Base-by-base conservation (phyloP, 2,797 vertebrate species). In the Lemur catta region DNA sequence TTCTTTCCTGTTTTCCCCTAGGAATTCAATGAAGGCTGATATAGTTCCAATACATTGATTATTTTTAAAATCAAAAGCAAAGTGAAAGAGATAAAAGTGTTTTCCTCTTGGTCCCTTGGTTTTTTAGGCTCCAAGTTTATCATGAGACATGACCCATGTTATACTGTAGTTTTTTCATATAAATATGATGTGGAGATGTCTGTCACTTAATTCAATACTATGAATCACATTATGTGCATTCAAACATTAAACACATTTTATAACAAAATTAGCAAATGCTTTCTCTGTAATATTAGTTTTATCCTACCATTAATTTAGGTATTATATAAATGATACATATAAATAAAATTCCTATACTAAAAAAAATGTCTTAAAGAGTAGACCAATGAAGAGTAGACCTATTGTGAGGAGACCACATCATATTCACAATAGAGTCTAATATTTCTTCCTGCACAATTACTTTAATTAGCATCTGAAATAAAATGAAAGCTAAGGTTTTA, bases 251-350 rank as follows among this genome's bases (percentile, higher is more conserved):
- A 35, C 17, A 55, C 10, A 38, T 61, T 85, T 85, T 69, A 43
- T 80, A 81, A 50, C 35, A 89, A 91, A 96, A 93, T 89, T 69
- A 78, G 22, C 67, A 78, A 93, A 69, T 82, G n/a, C 10, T 72
- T 74, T 92, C 9, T 84, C 18, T 80, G 96, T 7, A 69, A 35
- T 94, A 94, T 30, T 95, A 93, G 10, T 93, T 79, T 72, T 75
- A 94, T 67, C 35, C n/a, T 91, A 30, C 48, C 46, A 6, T 88
- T 41, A 79, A 8, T 69, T 17, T 10, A 88, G 92, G 30, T 88
- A 28, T 65, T 93, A 57, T 57, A 57, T 74, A 89, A 86, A 76
- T 76, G 35, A 50, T 79, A 50, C 71, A 52, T 93, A 69, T 93
- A 91, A 81, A 65, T 22, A 78, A 91, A 85, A 87, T 55, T 65